Evolutionary conservation across 2,888 invertebrate genomes (phyloP), one percentile per base, ranked within the genome.

Genomic region (Venustoraphidia nigricollis): DNA sequence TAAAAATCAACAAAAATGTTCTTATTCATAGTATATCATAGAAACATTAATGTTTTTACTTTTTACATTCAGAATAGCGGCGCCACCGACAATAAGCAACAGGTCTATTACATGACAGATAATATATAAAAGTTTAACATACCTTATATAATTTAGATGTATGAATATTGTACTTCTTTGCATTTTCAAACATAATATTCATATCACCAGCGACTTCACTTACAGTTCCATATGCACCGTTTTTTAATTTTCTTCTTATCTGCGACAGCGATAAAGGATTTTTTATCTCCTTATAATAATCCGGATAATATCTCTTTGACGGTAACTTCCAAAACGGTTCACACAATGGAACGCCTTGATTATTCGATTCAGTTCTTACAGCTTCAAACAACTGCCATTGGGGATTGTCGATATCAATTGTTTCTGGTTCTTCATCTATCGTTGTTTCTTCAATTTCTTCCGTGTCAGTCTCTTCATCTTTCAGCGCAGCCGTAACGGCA

Each of bases 151-250:
- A 72, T 57, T 82, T 77, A 40, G 90, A 88, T 39, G 83, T 82
- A 44, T 83, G 77, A 41, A 83, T 70, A 66, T 91, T 92, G 63
- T 92, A 93, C 58, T 83, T 82, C 63, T 87, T 89, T 10, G 97
- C 97, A 68, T 98, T 98, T 62, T 94, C 92, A 65, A 97, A 91
- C 83, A 97, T 92, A 44, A 94, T 79, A 62, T 92, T 93, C 72
- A 98, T 77, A 63, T 98, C 97, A 1, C 85, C 85, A 1, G 93
- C 90, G 40, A 97, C 81, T 64, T 94, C 91, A 34, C 84, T 85
- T 1, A 94, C 72, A 10, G 85, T 88, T 0, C 83, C 83, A 62
- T 92, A 93, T 55, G 78, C 80, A 27, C 86, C 86, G 54, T 80
- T 81, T 58, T 81, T 76, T n/a, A 91, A 74, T 63, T 89, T 90